phyloP scores from a whole-genome alignment of 2,888 invertebrate genomes.

The Tolmerus cingulatus region DNA sequence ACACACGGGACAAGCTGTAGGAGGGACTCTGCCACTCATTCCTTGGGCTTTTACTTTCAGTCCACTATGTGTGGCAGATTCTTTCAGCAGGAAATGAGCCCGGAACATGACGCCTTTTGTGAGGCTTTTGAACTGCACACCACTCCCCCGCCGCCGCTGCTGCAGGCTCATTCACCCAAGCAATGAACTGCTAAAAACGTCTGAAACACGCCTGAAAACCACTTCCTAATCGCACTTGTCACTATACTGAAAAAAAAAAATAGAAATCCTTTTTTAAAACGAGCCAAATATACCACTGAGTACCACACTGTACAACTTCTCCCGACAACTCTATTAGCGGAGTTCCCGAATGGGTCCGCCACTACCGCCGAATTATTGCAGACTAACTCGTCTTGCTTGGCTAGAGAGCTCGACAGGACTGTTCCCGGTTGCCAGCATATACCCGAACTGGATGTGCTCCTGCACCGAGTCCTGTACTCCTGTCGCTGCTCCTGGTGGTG shows the following conservation, averaged over 20 bases:
- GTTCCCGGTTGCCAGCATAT: not conserved
- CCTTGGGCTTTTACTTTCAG: conserved; percentile 6
- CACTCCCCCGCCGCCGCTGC: not conserved
- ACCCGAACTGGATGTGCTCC: conserved; percentile 8
- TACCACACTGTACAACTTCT: not conserved
- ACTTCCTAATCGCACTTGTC: conserved; percentile 1
- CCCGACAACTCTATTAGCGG: not conserved
- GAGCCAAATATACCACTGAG: not conserved
- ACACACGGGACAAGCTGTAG: not conserved
- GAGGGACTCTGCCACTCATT: not conserved
- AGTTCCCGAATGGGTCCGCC: not conserved
- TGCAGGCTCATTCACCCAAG: not conserved
- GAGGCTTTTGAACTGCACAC: not conserved
- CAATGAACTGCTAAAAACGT: not conserved
- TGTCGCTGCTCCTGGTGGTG: not conserved
- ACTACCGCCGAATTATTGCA: conserved; percentile 18
- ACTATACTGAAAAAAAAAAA: not conserved
- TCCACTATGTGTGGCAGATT: not conserved
- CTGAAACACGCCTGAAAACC: not conserved
- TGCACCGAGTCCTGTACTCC: not conserved
- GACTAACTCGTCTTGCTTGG: conserved; percentile 19
- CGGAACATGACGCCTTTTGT: not conserved
- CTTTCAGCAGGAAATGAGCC: conserved; percentile 1
- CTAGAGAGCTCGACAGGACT: conserved; percentile 20
- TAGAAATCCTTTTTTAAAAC: not conserved